Conservation (phyloP, 2,113 vertebrate species). For the Procavia capensis region DNA sequence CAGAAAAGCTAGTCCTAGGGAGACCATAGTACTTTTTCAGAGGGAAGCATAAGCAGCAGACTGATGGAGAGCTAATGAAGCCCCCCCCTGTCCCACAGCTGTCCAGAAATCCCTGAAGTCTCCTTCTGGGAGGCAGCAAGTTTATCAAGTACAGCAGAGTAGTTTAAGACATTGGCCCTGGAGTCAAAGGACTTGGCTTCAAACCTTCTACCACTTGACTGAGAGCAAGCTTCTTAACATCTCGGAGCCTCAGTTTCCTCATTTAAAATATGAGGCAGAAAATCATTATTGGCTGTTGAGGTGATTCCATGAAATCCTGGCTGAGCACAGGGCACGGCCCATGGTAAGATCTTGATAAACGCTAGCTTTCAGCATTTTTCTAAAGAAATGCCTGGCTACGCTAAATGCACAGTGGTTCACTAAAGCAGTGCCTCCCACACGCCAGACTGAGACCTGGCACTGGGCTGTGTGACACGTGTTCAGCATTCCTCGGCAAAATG, state of each 20-base stretch:
- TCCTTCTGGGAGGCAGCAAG: background rate
- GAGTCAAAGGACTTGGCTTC: background rate
- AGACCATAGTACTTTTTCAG: background rate
- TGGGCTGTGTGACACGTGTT: background rate
- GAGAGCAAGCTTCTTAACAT: background rate
- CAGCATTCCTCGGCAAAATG: background rate
- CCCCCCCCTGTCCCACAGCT: background rate
- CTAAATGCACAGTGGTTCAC: too few species aligned
- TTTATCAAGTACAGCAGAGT: background rate
- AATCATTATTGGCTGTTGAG: background rate
- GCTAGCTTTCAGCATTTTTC: background rate
- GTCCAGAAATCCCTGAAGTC: background rate
- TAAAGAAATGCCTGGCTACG: fast-evolving
- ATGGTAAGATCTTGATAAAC: too few species aligned
- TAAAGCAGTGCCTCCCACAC: fast-evolving
- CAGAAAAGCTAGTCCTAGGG: background rate
- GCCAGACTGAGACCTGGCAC: background rate
- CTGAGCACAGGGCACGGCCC: background rate
- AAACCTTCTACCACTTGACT: background rate
- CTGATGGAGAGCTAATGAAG: background rate
- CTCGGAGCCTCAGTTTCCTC: background rate
- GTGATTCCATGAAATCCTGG: background rate
- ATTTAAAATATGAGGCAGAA: background rate
- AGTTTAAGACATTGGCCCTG: background rate
- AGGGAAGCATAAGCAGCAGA: background rate